These are phyloP conservation scores for Sesamia nonagrioides DNA, from an alignment of 1,140 invertebrate species.

Conservation along the genomic window DNA sequence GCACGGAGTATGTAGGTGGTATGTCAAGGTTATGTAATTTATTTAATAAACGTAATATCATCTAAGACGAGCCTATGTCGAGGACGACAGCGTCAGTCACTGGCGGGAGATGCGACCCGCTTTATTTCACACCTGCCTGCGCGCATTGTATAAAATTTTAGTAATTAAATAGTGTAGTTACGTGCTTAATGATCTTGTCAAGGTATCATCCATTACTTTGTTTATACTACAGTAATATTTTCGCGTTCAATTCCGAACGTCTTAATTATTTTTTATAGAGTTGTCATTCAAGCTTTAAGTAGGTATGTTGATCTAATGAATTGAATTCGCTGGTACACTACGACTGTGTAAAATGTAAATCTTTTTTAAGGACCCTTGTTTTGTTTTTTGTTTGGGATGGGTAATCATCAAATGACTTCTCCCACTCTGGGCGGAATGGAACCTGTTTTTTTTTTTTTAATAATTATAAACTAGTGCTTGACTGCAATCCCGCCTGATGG, in stretches of 20 bases:
- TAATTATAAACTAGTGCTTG: too few relatives aligned
- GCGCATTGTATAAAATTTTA: not conserved
- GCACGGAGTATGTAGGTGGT: constrained; percentile 30
- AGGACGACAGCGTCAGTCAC: constrained; percentile 58
- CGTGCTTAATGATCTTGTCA: constrained; percentile 35
- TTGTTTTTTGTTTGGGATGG: too few relatives aligned
- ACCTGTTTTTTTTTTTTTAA: too few relatives aligned
- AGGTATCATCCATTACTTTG: constrained; percentile 15
- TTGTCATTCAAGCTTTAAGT: constrained; percentile 12
- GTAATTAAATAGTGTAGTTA: constrained; percentile 28
- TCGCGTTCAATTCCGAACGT: constrained; percentile 17
- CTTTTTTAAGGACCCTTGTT: too few relatives aligned
- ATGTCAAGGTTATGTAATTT: constrained; percentile 44
- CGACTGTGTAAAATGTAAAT: too few relatives aligned
- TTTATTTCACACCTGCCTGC: constrained; percentile 41
- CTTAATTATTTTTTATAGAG: constrained; percentile 23
- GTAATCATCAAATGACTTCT: too few relatives aligned
- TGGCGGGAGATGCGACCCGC: constrained; percentile 45
- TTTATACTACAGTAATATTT: constrained; percentile 20
- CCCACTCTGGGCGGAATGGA: too few relatives aligned
- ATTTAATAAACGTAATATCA: constrained; percentile 46
- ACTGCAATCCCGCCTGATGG: too few relatives aligned
- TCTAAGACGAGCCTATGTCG: constrained; percentile 46
- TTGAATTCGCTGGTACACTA: not conserved
- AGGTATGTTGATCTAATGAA: not conserved